These are phyloP conservation scores for Eublepharis macularius DNA, from an alignment of 2,113 vertebrate genomes.

Conservation along the genomic window DNA sequence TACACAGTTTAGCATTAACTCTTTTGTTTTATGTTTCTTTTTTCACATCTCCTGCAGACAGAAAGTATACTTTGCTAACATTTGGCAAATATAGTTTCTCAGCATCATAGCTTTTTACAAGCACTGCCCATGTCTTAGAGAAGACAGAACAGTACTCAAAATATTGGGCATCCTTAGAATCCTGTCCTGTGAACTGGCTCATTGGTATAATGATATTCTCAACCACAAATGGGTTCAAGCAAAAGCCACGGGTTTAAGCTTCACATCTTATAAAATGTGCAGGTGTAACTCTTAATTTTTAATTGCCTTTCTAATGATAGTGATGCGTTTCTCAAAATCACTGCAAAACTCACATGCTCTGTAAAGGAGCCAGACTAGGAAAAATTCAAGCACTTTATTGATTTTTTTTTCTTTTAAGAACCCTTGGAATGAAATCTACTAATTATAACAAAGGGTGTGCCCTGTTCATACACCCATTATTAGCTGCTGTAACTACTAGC, in stretches of 20 bases:
- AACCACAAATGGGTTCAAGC: neutral
- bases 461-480: neutral
- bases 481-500: neutral
- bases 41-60: neutral
- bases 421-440: slow-evolving; percentile 12
- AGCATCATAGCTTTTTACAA: neutral
- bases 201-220: neutral
- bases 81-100: neutral
- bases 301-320: slow-evolving; percentile 11
- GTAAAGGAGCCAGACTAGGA: neutral
- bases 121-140: neutral
- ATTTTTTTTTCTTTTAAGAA: neutral
- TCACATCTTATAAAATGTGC: neutral
- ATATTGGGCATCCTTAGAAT: neutral
- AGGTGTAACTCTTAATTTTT: neutral
- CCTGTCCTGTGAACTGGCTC: neutral
- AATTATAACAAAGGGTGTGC: slow-evolving; percentile 11
- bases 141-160: neutral
- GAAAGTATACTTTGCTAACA: neutral
- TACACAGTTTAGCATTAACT: neutral
- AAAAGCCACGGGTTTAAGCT: fast-evolving
- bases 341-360: neutral
- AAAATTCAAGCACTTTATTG: slow-evolving; percentile 21
- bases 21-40: neutral
- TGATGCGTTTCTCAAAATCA: neutral